Evolutionary conservation across 2,113 vertebrate species (phyloP), one percentile per base, ranked within the genome.

Genomic region (Centropristis striata): DNA sequence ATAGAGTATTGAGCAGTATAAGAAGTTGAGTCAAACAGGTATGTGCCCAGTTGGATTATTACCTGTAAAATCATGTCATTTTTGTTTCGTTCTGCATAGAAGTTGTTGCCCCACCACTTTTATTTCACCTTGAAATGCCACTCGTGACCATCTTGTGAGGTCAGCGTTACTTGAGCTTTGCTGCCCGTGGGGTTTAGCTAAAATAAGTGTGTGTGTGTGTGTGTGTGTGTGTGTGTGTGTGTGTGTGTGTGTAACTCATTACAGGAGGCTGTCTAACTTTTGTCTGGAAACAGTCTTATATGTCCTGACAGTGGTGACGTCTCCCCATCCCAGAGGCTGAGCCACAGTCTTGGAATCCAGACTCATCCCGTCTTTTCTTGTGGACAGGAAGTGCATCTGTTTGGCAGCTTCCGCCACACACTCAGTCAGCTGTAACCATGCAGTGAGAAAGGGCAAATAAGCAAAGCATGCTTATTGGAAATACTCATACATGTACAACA

Each of bases 381-480:
- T 54, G 64, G 71, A 63, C 68, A 73, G 36, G 16, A 72, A 72
- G 78, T 21, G 25, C 67, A 66, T 42, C 59, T 66, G 53, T 80
- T 64, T 74, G 70, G 64, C 25, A 4, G 50, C 21, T 21, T 8
- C 27, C 42, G 42, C 5, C 50, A 6, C 28, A 18, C 3, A 9
- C 46, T 55, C 28, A 4, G 39, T 44, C 7, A 59, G 10, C 27
- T 11, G 15, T 32, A 50, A 46, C 32, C 11, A 16, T 16, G 5
- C 8, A n/a, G 63, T 68, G 15, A 68, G n/a, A 57, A 9, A 14
- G 12, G 8, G 27, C n/a, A 15, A 11, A 32, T 15, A 21, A 36
- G 8, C 5, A 21, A 41, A 27, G 18, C 32, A 37, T 5, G 25
- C n/a, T 60, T 12, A 18, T 42, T 32, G 32, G 60, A 69, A 77